These are phyloP conservation scores for Pheosia tremula DNA, from an alignment of 2,888 invertebrate genomes.

Conservation along the genomic window DNA sequence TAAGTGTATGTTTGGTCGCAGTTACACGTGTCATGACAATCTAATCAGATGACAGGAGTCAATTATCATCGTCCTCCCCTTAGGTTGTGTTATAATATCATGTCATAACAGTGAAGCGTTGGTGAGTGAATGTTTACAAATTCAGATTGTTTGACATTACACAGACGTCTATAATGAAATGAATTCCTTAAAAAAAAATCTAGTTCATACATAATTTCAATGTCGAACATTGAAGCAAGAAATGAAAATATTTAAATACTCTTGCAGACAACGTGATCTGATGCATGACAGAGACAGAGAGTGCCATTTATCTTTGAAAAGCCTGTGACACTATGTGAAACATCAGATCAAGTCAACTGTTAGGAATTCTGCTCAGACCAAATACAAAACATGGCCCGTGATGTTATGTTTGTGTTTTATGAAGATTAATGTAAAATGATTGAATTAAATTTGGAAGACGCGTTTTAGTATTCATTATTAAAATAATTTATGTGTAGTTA, in stretches of 20 bases:
- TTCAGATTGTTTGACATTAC: constrained; percentile 20
- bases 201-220: background rate
- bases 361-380: no score
- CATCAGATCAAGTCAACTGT: no score
- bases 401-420: no score
- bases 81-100: no score
- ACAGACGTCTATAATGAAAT: background rate
- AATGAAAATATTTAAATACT: background rate
- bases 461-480: no score
- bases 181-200: background rate
- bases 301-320: no score
- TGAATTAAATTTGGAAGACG: no score
- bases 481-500: no score
- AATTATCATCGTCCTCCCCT: background rate
- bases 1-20: constrained; percentile 17
- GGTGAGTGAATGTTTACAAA: constrained; percentile 9
- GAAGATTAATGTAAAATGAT: no score
- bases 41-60: background rate
- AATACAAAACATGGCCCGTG: no score
- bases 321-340: no score
- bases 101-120: constrained; percentile 13
- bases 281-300: no score
- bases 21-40: constrained; percentile 13
- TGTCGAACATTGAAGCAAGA: constrained; percentile 5
- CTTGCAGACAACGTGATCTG: background rate